Percentiles rank a stretch among this genome's conserved stretches.
phyloP scores from a whole-genome alignment of 2,113 vertebrate genomes.

The Mandrillus leucophaeus region DNA sequence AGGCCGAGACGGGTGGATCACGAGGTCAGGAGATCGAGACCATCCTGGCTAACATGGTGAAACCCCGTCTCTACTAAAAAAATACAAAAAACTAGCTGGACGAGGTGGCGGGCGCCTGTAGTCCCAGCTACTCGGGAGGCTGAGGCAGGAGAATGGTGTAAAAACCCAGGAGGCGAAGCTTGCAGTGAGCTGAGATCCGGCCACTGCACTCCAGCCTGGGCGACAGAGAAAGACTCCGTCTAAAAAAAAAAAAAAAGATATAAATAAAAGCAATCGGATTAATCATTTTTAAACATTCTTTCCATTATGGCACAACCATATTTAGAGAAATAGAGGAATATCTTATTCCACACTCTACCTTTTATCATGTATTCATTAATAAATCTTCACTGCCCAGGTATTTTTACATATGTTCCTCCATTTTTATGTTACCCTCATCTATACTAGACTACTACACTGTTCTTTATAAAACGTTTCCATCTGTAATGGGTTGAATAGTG shows the following conservation, averaged over 20 bases:
- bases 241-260: neutral
- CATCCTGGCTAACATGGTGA: too few species aligned
- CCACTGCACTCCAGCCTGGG: too few species aligned
- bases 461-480: neutral
- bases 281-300: neutral
- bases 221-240: too few species aligned
- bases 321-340: neutral
- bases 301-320: neutral
- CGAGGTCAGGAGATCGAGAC: too few species aligned
- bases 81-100: too few species aligned
- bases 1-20: too few species aligned
- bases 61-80: too few species aligned
- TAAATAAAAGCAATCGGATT: neutral
- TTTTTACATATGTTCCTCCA: neutral
- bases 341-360: neutral
- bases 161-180: too few species aligned
- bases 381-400: neutral
- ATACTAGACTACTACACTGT: neutral
- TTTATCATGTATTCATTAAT: neutral
- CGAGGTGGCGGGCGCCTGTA: accelerated
- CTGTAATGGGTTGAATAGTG: neutral
- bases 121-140: too few species aligned
- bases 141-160: too few species aligned
- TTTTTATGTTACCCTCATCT: neutral
- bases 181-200: too few species aligned